Evolutionary conservation across 2,888 invertebrate species (phyloP).

Genomic region (Octonoba sinensis): DNA sequence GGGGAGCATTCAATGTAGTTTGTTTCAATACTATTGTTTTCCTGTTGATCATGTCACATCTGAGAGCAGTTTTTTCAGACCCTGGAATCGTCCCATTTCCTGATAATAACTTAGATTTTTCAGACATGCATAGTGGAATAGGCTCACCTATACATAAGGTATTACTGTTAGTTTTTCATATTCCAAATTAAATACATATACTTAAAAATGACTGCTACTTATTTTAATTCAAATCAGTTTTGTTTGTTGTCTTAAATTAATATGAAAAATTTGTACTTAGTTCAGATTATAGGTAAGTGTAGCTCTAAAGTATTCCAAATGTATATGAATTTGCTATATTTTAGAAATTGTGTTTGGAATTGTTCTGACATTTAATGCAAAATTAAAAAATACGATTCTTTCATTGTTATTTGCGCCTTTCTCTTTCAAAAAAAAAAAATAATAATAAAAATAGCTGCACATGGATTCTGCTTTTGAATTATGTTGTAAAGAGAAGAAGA

Average conservation of each 20-base stretch:
- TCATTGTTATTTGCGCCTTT: too few species aligned
- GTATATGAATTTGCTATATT: neutral
- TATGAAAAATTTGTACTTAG: too few species aligned
- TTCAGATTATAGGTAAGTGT: neutral
- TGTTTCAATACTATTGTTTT: conserved; percentile 84
- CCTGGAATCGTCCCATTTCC: conserved; percentile 86
- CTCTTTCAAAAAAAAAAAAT: too few species aligned
- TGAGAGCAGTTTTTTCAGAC: conserved; percentile 89
- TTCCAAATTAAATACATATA: neutral
- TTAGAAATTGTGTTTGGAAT: too few species aligned
- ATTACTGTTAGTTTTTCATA: neutral
- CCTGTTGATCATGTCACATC: conserved; percentile 81
- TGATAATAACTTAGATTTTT: conserved; percentile 79
- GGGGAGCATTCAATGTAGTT: conserved; percentile 85
- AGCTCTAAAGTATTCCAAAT: neutral
- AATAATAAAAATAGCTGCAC: too few species aligned
- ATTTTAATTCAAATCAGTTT: neutral
- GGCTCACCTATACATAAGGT: conserved; percentile 59
- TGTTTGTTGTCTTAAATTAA: too few species aligned
- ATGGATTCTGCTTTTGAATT: too few species aligned
- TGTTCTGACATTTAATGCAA: too few species aligned
- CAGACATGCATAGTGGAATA: conserved; percentile 80
- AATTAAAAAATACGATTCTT: too few species aligned
- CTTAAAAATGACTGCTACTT: neutral
- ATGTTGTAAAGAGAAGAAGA: too few species aligned